Conservation (phyloP, 2,113 vertebrate genomes). For the Sinocyclocheilus anophthalmus region DNA sequence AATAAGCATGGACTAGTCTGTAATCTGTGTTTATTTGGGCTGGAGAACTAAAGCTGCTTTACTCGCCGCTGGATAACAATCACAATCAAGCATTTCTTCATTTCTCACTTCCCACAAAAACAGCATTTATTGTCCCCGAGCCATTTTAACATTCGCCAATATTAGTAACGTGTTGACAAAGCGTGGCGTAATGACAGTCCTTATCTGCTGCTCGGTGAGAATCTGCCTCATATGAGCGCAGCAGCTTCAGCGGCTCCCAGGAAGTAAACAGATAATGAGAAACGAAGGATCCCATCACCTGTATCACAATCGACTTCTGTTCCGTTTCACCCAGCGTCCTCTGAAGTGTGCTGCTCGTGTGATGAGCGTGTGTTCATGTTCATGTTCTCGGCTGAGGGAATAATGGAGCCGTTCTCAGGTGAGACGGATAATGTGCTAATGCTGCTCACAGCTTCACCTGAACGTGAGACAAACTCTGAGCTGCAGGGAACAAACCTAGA, state of each 20-base stretch:
- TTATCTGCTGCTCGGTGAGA: too few species aligned
- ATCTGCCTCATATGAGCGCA: too few species aligned
- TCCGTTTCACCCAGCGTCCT: neutral
- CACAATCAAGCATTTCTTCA: too few species aligned
- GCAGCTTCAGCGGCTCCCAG: neutral
- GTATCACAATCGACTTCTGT: neutral
- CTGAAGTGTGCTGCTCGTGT: neutral
- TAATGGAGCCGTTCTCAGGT: conserved; percentile 4
- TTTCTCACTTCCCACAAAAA: too few species aligned
- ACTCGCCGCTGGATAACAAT: too few species aligned
- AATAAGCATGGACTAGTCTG: too few species aligned
- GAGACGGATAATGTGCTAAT: conserved; percentile 6
- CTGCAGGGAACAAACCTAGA: neutral
- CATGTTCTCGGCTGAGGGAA: neutral
- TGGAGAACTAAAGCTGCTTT: too few species aligned
- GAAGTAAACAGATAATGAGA: neutral
- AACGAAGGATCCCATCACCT: neutral
- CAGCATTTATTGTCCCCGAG: too few species aligned
- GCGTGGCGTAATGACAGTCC: too few species aligned
- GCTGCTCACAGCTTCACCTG: conserved; percentile 13
- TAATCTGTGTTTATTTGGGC: too few species aligned
- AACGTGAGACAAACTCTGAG: conserved; percentile 25
- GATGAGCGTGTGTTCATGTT: neutral
- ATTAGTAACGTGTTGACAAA: too few species aligned
- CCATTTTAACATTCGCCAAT: too few species aligned